These are phyloP conservation scores for Meandrusa payeni DNA, from an alignment of 2,888 invertebrate genomes.

Conservation along the genomic window DNA sequence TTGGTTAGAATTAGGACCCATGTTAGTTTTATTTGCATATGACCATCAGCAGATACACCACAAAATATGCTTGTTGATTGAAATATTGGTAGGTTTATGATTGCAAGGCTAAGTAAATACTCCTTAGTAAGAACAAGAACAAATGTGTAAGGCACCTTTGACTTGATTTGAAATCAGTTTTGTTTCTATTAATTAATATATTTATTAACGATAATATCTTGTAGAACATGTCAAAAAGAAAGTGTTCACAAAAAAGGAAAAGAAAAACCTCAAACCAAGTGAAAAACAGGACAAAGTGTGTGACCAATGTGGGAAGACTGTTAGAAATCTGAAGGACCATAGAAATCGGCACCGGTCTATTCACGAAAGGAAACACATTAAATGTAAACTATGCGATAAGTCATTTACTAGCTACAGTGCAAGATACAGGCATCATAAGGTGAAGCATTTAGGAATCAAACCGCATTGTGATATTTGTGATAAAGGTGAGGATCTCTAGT, in stretches of 20 bases:
- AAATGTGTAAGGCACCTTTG: too few relatives aligned
- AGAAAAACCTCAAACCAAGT: constrained; percentile 32
- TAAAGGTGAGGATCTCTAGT: constrained; percentile 46
- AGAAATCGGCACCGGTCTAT: constrained; percentile 41
- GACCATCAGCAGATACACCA: too few relatives aligned
- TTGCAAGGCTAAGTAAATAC: too few relatives aligned
- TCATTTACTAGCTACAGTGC: constrained; percentile 44
- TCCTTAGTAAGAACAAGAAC: too few relatives aligned
- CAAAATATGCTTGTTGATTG: too few relatives aligned
- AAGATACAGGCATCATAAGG: constrained; percentile 49
- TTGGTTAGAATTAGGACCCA: too few relatives aligned
- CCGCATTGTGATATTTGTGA: constrained; percentile 59
- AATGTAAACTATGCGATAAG: constrained; percentile 56
- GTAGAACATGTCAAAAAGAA: constrained; percentile 35
- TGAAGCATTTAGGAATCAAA: constrained; percentile 58
- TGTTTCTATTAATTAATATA: too few relatives aligned
- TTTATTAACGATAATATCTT: constrained; percentile 2
- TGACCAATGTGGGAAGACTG: constrained; percentile 60
- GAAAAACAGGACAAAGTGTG: constrained; percentile 44
- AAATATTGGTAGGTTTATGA: too few relatives aligned
- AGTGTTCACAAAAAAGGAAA: constrained; percentile 29
- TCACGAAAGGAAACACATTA: constrained; percentile 35
- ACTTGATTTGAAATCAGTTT: too few relatives aligned
- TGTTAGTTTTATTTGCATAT: too few relatives aligned
- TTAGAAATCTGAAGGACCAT: constrained; percentile 52